Evolutionary conservation across 35 echinoderm and acorn worm genomes (phyloP), one percentile per base, ranked within the genome.

Genomic region (Chiridota heheva): DNA sequence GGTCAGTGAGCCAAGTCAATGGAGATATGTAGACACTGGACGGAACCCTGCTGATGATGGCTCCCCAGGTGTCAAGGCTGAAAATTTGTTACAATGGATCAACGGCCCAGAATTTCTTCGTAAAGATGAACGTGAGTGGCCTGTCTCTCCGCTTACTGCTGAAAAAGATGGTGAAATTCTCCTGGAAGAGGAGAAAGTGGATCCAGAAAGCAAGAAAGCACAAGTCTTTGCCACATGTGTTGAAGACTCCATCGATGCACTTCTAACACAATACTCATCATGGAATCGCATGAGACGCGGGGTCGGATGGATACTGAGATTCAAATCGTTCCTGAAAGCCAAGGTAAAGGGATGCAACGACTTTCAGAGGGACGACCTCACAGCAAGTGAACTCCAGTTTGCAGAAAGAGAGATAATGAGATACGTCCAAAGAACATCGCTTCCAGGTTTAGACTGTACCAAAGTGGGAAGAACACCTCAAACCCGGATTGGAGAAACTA

Each of bases 11-110:
- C 17, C 42, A 4, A 44, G 7, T 1, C 65, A 72, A 7, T 84
- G 66, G 67, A 26, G 67, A 18, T 39, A 84, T 55, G 81, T 72
- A 17, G 64, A 56, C 43, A 22, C 66, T 26, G 37, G 38, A 41
- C 59, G 42, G 1, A 84, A 84, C 66, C 81, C 66, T 13, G 67
- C 81, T 3, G 81, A 84, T 28, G 42, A 72, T 29, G 67, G 44
- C 31, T 71, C 58, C 1, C 28, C 48, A 58, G 78, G 78, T 3
- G 7, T 67, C 7, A 27, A 53, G 16, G 63, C 67, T 71, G 31
- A 75, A 12, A 26, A 83, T 22, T 36, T 83, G 15, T 30, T 72
- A 33, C n/a, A 84, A 4, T 60, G 81, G 44, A 20, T 84, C 31
- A 40, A 12, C 0, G 64, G 81, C 33, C 64, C 66, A 34, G 65